A percentile compares a stretch with the other conserved stretches of the same genome.
Evolutionary conservation across 2,888 invertebrate species (phyloP).

Genomic region (Gryllus longicercus): DNA sequence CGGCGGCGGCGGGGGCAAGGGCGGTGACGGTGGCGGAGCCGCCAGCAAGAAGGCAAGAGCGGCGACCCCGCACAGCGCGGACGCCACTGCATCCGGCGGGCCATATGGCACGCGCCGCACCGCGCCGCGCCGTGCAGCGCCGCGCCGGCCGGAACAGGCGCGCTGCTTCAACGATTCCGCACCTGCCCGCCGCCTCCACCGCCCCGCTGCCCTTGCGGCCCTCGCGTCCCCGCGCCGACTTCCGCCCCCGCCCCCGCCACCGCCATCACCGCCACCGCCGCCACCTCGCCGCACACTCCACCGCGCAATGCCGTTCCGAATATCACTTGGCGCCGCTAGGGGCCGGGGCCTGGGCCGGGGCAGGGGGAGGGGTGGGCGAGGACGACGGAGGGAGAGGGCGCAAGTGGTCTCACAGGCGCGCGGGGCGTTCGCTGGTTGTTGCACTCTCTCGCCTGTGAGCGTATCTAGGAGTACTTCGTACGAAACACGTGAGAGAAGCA

Average conservation of each 20-base stretch:
- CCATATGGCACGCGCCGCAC: neutral
- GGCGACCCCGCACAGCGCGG: neutral
- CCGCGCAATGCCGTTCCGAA: no score
- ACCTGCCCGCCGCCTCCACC: neutral
- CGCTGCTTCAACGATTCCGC: neutral
- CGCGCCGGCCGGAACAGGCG: neutral
- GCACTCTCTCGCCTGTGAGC: no score
- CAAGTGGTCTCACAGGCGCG: no score
- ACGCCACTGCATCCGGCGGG: neutral
- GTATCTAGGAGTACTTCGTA: no score
- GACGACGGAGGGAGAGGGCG: no score
- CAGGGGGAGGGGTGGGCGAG: no score
- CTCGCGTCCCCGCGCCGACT: neutral
- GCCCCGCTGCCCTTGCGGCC: neutral
- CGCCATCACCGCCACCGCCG: neutral
- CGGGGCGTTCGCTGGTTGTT: no score
- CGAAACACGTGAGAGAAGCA: no score
- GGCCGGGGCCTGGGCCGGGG: no score
- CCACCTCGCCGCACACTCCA: neutral
- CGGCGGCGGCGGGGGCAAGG: neutral
- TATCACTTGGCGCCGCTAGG: no score
- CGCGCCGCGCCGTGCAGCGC: no score
- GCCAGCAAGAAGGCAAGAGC: neutral
- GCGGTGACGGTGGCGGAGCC: neutral
- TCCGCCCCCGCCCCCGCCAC: neutral